Evolutionary conservation across 2,797 vertebrate genomes (phyloP).

Genomic region (Heterohyrax brucei): DNA sequence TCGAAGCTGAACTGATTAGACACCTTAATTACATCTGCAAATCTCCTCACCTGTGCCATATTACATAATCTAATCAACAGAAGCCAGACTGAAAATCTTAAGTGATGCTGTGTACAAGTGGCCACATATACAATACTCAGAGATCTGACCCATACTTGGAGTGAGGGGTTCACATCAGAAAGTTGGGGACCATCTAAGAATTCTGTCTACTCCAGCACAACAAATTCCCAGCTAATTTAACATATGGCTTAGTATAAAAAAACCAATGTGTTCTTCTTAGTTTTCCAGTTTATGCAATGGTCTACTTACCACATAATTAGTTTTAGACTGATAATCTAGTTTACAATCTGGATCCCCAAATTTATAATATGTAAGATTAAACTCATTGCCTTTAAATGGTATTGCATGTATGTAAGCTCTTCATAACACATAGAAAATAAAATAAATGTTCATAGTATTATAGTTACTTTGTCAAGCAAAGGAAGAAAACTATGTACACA

Average conservation of each 20-base stretch:
- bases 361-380: slow-evolving; percentile 10
- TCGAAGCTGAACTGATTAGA: background rate
- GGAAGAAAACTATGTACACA: background rate
- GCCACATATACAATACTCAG: background rate
- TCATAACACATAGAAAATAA: slow-evolving; percentile 28
- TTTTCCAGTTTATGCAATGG: background rate
- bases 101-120: too few species aligned
- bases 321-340: background rate
- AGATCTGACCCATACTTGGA: background rate
- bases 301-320: background rate
- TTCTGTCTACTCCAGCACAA: background rate
- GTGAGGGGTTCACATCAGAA: background rate
- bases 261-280: background rate
- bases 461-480: background rate
- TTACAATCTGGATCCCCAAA: background rate
- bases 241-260: background rate
- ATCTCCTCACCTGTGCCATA: background rate
- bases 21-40: slow-evolving; percentile 12
- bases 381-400: background rate
- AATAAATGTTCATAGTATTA: background rate
- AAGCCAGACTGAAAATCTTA: too few species aligned
- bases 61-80: background rate
- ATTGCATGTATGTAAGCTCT: background rate
- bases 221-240: background rate
- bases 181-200: background rate